These are phyloP conservation scores for Thalassarche chlororhynchos DNA, from an alignment of 2,113 vertebrate species.

Conservation along the genomic window DNA sequence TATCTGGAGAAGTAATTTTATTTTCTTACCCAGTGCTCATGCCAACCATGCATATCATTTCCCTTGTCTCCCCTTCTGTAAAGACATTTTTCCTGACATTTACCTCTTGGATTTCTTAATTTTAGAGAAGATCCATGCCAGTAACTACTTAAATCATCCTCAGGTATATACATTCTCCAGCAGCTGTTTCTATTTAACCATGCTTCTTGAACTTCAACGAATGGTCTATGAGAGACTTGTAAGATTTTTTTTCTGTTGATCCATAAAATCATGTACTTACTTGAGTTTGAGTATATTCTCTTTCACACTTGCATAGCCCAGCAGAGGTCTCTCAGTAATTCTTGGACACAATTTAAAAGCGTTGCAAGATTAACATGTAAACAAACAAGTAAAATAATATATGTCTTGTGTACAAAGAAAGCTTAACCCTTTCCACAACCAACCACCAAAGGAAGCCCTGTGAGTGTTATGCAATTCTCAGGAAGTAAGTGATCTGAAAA, in stretches of 20 bases:
- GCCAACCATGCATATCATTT: not conserved
- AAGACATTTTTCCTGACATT: not conserved
- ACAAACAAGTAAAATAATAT: not conserved
- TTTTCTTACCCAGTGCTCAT: not conserved
- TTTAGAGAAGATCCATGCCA: not conserved
- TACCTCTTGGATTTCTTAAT: not conserved
- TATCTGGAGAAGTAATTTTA: slow-evolving; percentile 31
- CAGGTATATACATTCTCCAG: not conserved
- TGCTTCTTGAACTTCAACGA: not conserved
- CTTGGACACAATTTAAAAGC: not conserved
- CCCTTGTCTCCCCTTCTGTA: not conserved
- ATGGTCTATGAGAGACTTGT: not conserved
- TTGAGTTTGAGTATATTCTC: not conserved
- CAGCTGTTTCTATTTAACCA: not conserved
- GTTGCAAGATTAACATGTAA: not conserved
- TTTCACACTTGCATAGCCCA: not conserved
- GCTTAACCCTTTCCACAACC: not conserved
- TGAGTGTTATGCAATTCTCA: not conserved
- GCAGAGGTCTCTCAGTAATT: not conserved
- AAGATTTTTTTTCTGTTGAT: not conserved
- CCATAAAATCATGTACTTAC: not conserved
- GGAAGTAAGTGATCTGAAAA: not conserved
- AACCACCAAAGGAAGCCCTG: not conserved
- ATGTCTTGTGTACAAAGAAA: not conserved
- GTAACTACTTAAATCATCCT: not conserved